Evolutionary conservation across 2,888 invertebrate genomes (phyloP).

Genomic region (Pristionchus fissidentatus): DNA sequence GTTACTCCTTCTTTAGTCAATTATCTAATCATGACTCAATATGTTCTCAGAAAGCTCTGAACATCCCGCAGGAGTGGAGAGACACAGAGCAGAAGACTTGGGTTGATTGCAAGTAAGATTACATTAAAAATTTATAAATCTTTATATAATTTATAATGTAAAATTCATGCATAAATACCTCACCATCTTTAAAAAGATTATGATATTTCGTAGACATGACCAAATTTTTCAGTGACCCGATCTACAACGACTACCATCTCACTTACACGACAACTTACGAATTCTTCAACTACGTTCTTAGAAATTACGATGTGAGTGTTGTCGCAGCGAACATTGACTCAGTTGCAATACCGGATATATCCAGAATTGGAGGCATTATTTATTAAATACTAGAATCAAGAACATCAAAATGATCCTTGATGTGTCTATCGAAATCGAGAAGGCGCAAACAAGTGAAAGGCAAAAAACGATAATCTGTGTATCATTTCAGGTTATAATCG

Average conservation of each 20-base stretch:
- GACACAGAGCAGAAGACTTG: constrained; percentile 52
- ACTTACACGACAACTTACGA: constrained; percentile 59
- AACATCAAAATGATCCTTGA: too few relatives aligned
- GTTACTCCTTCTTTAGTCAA: too few relatives aligned
- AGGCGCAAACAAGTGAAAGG: neutral
- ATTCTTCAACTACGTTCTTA: constrained; percentile 59
- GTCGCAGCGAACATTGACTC: constrained; percentile 6
- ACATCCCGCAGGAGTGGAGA: constrained; percentile 64
- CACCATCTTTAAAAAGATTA: too few relatives aligned
- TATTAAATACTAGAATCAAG: too few relatives aligned
- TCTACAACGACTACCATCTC: constrained; percentile 59
- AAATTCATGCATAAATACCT: too few relatives aligned
- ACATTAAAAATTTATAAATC: neutral
- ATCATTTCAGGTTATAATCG: neutral
- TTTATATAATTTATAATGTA: constrained; percentile 3
- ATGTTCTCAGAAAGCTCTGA: constrained; percentile 59
- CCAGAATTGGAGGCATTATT: neutral
- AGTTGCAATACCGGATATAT: constrained; percentile 40
- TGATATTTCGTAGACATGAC: too few relatives aligned
- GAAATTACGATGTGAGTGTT: constrained; percentile 48
- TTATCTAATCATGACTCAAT: too few relatives aligned
- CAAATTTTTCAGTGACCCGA: constrained; percentile 45
- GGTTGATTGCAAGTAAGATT: constrained; percentile 62
- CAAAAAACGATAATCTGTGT: neutral
- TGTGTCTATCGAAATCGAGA: neutral